A percentile compares a stretch with the other conserved stretches of the same genome.
Conservation (phyloP, 2,888 invertebrate genomes). For the Heteromurus nitidus region DNA sequence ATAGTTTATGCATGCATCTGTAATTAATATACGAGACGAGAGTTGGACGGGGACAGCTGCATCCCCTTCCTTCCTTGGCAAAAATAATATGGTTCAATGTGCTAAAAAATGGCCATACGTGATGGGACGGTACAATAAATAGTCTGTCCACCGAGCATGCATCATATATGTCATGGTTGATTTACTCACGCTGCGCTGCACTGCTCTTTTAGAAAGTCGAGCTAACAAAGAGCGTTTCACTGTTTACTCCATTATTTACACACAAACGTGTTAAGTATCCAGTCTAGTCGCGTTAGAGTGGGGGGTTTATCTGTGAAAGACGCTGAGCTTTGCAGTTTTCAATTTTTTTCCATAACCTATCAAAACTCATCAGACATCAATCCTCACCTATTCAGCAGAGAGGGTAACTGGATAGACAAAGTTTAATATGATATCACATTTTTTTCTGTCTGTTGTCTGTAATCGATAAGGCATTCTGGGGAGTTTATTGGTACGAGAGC, state of each 20-base stretch:
- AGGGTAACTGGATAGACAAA: background rate
- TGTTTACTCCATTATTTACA: slow-evolving; percentile 1
- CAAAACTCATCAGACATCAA: no score
- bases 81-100: slow-evolving; percentile 54
- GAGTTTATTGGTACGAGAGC: background rate
- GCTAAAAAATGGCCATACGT: slow-evolving; percentile 32
- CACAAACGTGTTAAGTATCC: slow-evolving; percentile 33
- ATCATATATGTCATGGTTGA: slow-evolving; percentile 24
- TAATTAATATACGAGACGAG: background rate
- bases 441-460: slow-evolving; percentile 14
- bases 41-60: slow-evolving; percentile 13
- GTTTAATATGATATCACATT: background rate
- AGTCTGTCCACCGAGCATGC: background rate
- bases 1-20: background rate
- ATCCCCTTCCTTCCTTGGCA: slow-evolving; percentile 13
- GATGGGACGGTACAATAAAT: slow-evolving; percentile 15
- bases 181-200: background rate
- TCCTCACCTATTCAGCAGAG: no score
- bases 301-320: slow-evolving; percentile 47
- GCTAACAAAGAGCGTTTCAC: background rate
- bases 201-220: background rate
- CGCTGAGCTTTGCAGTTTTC: slow-evolving; percentile 51
- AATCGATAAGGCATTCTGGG: slow-evolving; percentile 9
- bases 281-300: no score
- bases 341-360: background rate